Conservation (phyloP, 2,113 vertebrate genomes). For the Circaetus cinerascens region DNA sequence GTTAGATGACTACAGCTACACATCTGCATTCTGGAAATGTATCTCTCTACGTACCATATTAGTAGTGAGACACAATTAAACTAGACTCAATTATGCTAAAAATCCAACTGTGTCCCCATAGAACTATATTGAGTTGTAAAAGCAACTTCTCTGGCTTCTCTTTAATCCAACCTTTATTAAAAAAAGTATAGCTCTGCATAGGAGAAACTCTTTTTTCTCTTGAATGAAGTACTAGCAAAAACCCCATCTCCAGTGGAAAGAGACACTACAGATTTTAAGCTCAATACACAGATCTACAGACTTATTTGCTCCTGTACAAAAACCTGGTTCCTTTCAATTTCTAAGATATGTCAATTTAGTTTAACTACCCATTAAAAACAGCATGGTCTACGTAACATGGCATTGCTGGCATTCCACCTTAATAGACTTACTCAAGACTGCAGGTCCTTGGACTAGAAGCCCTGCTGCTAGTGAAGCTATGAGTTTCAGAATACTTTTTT, state of each 20-base stretch:
- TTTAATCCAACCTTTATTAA: not conserved
- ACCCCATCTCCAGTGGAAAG: not conserved
- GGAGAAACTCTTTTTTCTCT: not conserved
- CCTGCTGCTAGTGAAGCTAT: not conserved
- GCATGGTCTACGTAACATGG: accelerated
- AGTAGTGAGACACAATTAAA: not conserved
- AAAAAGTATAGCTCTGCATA: not conserved
- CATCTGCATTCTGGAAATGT: not conserved
- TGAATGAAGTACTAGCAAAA: not conserved
- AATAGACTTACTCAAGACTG: not conserved
- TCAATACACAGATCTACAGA: not conserved
- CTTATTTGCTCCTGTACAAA: not conserved
- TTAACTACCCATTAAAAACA: not conserved
- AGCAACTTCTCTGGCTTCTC: not conserved
- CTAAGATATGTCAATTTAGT: not conserved
- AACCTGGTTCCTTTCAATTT: not conserved
- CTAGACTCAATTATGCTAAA: not conserved
- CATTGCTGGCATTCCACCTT: not conserved
- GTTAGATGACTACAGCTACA: not conserved
- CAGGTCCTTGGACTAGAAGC: not conserved
- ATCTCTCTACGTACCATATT: not conserved
- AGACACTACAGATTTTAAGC: not conserved
- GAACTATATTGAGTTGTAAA: not conserved
- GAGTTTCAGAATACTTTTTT: not conserved
- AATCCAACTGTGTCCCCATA: not conserved